Conservation (phyloP, 2,888 invertebrate species). For the Pilophorus perplexus region DNA sequence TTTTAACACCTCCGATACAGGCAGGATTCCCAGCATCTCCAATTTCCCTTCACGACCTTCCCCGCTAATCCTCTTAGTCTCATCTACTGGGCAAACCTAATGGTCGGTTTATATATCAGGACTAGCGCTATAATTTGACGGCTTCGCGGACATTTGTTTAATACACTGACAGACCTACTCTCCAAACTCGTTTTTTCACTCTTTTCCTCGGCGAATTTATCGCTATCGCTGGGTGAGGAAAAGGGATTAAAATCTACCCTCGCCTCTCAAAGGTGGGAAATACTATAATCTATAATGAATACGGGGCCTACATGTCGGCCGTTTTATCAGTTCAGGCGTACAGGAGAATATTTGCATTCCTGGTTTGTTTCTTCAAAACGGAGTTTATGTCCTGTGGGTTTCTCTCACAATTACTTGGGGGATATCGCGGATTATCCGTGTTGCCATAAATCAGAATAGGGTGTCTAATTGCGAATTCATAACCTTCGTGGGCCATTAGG, state of each 20-base stretch:
- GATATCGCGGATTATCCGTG: too few relatives aligned
- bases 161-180: constrained; percentile 14
- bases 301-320: constrained; percentile 1
- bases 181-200: background rate
- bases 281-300: constrained; percentile 25
- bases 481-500: too few relatives aligned
- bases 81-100: constrained; percentile 19
- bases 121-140: constrained; percentile 29
- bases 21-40: background rate
- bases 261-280: background rate
- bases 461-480: constrained; percentile 17
- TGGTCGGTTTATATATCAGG: constrained; percentile 31
- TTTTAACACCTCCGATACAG: background rate
- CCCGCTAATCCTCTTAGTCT: constrained; percentile 16
- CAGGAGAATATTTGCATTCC: constrained; percentile 7
- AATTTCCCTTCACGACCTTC: background rate
- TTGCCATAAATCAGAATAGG: constrained; percentile 18
- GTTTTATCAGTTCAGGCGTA: constrained; percentile 7
- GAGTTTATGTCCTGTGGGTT: constrained; percentile 5
- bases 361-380: constrained; percentile 4
- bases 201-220: background rate
- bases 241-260: background rate
- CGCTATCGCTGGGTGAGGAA: background rate
- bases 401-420: too few relatives aligned
- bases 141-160: constrained; percentile 20